A percentile compares a stretch with the other conserved stretches of the same genome.
Evolutionary conservation across 2,888 invertebrate genomes (phyloP).

Genomic region (Conops quadrifasciatus): DNA sequence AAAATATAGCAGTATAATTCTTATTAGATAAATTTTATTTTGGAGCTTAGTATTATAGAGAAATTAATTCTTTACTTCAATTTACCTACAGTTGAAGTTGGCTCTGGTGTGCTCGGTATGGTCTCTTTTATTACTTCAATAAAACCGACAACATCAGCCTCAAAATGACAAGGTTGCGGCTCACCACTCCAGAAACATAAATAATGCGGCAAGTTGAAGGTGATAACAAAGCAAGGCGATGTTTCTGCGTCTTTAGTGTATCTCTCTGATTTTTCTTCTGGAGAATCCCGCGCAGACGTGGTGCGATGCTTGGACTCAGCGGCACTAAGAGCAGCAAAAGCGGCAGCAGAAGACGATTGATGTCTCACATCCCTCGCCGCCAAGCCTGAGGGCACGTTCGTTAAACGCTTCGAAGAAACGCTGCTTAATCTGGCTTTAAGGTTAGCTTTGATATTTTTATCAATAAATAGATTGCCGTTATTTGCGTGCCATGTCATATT

Average conservation of each 20-base stretch:
- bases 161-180: conserved; percentile 55
- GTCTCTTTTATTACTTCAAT: conserved; percentile 10
- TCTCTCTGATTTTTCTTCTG: neutral
- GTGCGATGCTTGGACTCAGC: neutral
- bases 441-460: conserved; percentile 39
- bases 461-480: conserved; percentile 43
- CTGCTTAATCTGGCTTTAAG: neutral
- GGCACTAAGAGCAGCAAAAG: neutral
- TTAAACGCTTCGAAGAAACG: neutral
- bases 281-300: neutral
- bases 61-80: too few species aligned
- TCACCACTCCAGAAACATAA: conserved; percentile 54
- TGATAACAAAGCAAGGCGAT: conserved; percentile 51
- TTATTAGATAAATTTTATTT: too few species aligned
- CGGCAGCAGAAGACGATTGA: neutral
- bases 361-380: neutral
- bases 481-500: conserved; percentile 55
- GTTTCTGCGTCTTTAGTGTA: conserved; percentile 15
- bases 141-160: conserved; percentile 41
- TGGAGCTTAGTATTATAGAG: too few species aligned
- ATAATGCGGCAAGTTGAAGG: conserved; percentile 50
- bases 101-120: too few species aligned
- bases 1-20: too few species aligned
- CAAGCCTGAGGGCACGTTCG: neutral
- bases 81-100: too few species aligned